Conservation (phyloP, 2,797 vertebrate species). For the Hozukius guyotensis region DNA sequence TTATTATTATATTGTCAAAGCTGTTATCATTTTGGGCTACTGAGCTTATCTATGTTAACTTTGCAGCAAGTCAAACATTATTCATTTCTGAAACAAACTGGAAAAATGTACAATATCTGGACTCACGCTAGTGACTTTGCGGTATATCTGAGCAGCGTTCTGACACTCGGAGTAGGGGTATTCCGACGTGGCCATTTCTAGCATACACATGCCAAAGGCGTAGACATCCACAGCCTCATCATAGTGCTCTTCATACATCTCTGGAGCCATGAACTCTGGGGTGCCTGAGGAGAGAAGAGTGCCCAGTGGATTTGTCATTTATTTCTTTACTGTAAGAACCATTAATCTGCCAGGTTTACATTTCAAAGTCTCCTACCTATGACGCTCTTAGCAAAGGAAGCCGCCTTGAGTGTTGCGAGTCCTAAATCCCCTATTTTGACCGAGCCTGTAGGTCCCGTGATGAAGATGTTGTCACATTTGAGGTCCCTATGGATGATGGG, state of each 20-base stretch:
- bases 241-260: slow-evolving; percentile 99
- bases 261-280: slow-evolving; percentile 98
- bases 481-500: slow-evolving; percentile 98
- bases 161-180: slow-evolving; percentile 99
- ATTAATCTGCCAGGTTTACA: background rate
- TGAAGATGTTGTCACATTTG: slow-evolving; percentile 99
- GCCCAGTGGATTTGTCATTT: background rate
- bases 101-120: background rate
- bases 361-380: slow-evolving; percentile 86
- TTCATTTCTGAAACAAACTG: background rate
- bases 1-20: background rate
- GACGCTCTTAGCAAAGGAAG: slow-evolving; percentile 98
- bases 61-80: background rate
- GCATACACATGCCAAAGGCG: slow-evolving; percentile 99
- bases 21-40: background rate
- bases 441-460: slow-evolving; percentile 97
- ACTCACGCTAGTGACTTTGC: slow-evolving; percentile 99
- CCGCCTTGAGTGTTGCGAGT: slow-evolving; percentile 95
- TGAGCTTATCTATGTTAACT: background rate
- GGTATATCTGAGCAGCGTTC: slow-evolving; percentile 98
- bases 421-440: slow-evolving; percentile 99
- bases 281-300: slow-evolving; percentile 84
- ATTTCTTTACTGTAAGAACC: background rate
- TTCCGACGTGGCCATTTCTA: slow-evolving; percentile 99
- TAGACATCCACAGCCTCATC: slow-evolving; percentile 98